Conservation (phyloP, 2,113 vertebrate species). For the Ammodramus savannarum region DNA sequence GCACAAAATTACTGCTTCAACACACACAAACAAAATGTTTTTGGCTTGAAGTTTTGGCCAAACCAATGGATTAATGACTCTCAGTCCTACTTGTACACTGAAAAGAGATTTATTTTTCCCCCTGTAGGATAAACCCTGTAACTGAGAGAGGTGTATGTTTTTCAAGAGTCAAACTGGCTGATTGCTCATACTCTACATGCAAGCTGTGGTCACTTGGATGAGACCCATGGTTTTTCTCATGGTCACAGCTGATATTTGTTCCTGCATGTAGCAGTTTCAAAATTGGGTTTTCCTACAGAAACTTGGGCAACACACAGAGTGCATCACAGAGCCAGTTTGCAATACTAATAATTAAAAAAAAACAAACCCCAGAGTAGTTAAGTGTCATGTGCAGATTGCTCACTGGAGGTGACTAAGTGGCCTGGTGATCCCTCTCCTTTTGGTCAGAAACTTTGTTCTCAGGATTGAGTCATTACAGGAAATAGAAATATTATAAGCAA, state of each 20-base stretch:
- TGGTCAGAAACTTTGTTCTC: not conserved
- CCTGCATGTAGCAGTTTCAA: not conserved
- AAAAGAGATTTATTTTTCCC: not conserved
- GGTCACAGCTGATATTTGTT: not conserved
- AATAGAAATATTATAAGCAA: not conserved
- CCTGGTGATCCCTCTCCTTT: not conserved
- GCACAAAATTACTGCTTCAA: not conserved
- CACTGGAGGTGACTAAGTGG: not conserved
- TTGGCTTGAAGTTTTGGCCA: not conserved
- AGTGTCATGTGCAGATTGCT: not conserved
- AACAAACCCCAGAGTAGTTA: not conserved
- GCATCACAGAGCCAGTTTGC: not conserved
- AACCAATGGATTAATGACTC: not conserved
- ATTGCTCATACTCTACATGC: fast-evolving
- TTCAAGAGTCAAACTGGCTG: not conserved
- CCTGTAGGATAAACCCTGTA: not conserved
- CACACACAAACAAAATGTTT: not conserved
- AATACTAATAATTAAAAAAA: not conserved
- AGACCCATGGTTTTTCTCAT: not conserved
- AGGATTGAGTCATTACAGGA: not conserved
- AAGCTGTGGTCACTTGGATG: not conserved
- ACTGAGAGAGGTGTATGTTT: not conserved
- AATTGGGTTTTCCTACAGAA: not conserved
- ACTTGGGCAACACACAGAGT: not conserved
- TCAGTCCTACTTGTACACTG: not conserved